Base-by-base conservation (phyloP, 2,888 invertebrate species). In the Thereva unica region DNA sequence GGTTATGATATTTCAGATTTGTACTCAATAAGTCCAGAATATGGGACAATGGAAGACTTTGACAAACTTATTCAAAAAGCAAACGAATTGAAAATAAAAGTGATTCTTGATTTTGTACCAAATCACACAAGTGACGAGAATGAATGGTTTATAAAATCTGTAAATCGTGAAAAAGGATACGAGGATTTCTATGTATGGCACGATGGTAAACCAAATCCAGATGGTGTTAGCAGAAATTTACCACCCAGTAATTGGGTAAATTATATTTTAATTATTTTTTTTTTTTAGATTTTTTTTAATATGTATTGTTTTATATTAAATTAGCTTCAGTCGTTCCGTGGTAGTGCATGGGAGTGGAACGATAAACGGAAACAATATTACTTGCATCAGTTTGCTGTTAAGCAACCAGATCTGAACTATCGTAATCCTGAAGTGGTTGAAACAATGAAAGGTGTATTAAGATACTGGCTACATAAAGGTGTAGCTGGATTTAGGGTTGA, bases 201-300 rank as follows among this genome's bases (percentile, higher is more conserved):
- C 7, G 83, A 87, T 73, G 85, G 85, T 0, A 77, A 71, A 23
- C 10, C 71, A 4, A 73, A 75, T 68, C 72, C 73, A 34, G 70
- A 72, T 74, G 86, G 76, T 37, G 77, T 71, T 70, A 83, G 74
- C 23, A 23, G 2, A 23, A 23, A 23, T 67, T 75, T 78, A 47
- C 89, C 89, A 1, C 92, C 92, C 1, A 92, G 90, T 77, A 91
- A 92, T 76, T 92, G 91, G 91, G 89, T 89, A 82, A n/a, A n/a
- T 72, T 42, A 4, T 50, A 45, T 23, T 23, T 23, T 23, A n/a
- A 8, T 35, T 9, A 35, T 38, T n/a, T 12, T 12, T 10, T 10
- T 41, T 54, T 12, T 10, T 8, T 23, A 34, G 10, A 34, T n/a
- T 23, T 9, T 38, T n/a, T 47, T 59, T 54, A 67, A 12, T 47